Evolutionary conservation across 2,113 vertebrate species (phyloP).

Genomic region (Lepus timidus): DNA sequence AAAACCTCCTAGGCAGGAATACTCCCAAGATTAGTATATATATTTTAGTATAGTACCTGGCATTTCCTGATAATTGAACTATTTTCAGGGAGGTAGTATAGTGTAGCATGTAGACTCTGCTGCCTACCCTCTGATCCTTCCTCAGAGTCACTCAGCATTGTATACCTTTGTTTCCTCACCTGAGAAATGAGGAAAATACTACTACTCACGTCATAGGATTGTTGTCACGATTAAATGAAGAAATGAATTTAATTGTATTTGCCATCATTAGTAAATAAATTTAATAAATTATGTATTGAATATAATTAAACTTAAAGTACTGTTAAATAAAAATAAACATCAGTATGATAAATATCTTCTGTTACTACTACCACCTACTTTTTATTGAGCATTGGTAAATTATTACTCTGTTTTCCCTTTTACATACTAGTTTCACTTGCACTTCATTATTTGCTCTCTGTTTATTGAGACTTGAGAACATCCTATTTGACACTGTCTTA

Average conservation of each 20-base stretch:
- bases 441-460: not conserved
- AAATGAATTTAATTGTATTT: not conserved
- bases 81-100: not conserved
- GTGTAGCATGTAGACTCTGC: not conserved
- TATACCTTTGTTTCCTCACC: not conserved
- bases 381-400: not conserved
- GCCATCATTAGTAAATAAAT: not conserved
- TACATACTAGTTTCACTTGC: not conserved
- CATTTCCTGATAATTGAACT: not conserved
- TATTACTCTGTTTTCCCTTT: not conserved
- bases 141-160: not conserved
- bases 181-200: not conserved
- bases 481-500: not conserved
- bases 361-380: not conserved
- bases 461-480: not conserved
- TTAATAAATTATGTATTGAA: not conserved
- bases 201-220: not conserved
- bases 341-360: not conserved
- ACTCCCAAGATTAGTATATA: not conserved
- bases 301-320: not conserved
- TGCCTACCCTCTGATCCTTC: not conserved
- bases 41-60: not conserved
- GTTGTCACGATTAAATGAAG: not conserved
- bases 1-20: not conserved
- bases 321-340: not conserved